Conservation (phyloP, 2,797 vertebrate species). For the Poliocrania exsul region DNA sequence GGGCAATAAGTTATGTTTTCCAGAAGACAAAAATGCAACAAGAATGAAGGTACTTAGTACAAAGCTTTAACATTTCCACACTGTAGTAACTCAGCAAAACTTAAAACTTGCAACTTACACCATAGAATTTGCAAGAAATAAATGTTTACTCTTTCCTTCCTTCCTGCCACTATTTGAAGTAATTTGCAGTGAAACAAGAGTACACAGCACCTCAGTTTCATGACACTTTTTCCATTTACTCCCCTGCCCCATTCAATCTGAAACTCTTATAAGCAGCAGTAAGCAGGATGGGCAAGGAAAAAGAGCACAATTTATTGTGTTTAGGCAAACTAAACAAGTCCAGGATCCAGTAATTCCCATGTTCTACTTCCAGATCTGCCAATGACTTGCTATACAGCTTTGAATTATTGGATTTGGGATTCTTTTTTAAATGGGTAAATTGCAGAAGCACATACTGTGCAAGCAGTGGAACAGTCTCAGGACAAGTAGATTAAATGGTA, state of each 20-base stretch:
- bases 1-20: not conserved
- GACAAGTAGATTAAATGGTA: not conserved
- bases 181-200: not conserved
- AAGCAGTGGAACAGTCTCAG: not conserved
- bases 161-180: not conserved
- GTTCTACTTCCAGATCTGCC: not conserved
- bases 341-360: not conserved
- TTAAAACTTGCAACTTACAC: not conserved
- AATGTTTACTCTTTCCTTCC: not conserved
- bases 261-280: not conserved
- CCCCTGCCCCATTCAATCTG: not conserved
- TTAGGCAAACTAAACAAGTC: not conserved
- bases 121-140: fast-evolving
- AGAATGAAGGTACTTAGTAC: not conserved
- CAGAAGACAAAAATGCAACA: not conserved
- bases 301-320: not conserved
- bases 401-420: not conserved
- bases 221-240: not conserved
- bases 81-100: not conserved
- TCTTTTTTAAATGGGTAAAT: not conserved
- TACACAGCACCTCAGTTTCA: not conserved
- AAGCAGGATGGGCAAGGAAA: not conserved
- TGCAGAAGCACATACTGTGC: not conserved
- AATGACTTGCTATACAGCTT: not conserved
- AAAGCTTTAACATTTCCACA: not conserved